phyloP scores from a whole-genome alignment of 2,888 invertebrate species.

The Aromia moschata region DNA sequence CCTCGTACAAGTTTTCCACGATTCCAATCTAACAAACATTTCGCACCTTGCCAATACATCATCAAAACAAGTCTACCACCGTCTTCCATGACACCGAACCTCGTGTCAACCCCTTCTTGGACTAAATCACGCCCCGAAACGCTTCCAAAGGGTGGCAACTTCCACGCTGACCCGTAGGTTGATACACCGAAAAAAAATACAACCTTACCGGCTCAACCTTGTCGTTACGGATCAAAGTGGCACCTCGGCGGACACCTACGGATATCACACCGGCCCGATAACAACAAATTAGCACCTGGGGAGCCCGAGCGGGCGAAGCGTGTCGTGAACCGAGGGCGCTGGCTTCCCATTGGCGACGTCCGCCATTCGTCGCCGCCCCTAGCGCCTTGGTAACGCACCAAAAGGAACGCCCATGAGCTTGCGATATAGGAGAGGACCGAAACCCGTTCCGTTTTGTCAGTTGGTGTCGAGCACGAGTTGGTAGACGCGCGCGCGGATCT shows the following conservation, averaged over 20 bases:
- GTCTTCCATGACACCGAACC: too few species aligned
- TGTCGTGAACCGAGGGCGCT: constrained; percentile 29
- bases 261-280: constrained; percentile 40
- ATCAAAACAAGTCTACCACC: too few species aligned
- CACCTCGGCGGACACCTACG: constrained; percentile 28
- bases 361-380: constrained; percentile 46
- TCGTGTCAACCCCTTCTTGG: too few species aligned
- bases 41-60: too few species aligned
- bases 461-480: constrained; percentile 39
- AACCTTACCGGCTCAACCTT: constrained; percentile 11
- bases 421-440: constrained; percentile 52
- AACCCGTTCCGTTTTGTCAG: constrained; percentile 49
- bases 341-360: constrained; percentile 30
- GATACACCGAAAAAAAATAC: too few species aligned
- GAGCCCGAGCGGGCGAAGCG: constrained; percentile 39
- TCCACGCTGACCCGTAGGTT: too few species aligned
- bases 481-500: constrained; percentile 19
- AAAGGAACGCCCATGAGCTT: constrained; percentile 46
- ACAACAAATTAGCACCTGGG: constrained; percentile 54
- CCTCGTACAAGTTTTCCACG: too few species aligned
- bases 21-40: too few species aligned
- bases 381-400: constrained; percentile 50
- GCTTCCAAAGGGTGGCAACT: too few species aligned
- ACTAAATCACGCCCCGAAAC: too few species aligned
- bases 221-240: constrained; percentile 11